Percentiles rank a stretch among this genome's conserved stretches.
These are phyloP conservation scores for Ellobius talpinus DNA, from an alignment of 2,113 vertebrate genomes.

Conservation along the genomic window DNA sequence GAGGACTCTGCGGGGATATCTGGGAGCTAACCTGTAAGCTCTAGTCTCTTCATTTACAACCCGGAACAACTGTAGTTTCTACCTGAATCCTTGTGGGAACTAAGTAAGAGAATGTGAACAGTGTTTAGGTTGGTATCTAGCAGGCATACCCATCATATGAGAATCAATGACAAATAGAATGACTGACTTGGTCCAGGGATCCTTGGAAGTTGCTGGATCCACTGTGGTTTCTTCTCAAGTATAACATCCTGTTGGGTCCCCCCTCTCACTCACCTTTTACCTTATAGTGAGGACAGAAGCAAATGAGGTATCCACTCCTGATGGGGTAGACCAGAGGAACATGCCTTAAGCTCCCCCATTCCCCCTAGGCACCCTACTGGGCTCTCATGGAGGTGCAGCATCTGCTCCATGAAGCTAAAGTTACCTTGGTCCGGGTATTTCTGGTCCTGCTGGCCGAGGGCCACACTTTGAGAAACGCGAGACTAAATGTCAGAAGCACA, in stretches of 20 bases:
- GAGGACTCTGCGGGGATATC: neutral
- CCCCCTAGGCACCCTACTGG: fast-evolving
- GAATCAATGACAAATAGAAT: neutral
- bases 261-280: neutral
- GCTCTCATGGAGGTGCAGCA: neutral
- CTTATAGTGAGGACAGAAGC: neutral
- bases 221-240: neutral
- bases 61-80: neutral
- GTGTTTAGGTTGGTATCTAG: neutral
- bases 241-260: neutral
- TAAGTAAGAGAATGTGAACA: neutral
- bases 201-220: neutral
- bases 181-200: neutral
- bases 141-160: neutral
- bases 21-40: neutral
- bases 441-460: neutral
- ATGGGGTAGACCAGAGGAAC: neutral
- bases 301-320: neutral
- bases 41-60: neutral
- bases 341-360: neutral
- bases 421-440: neutral
- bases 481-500: neutral
- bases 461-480: neutral
- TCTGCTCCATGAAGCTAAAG: no score
- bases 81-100: neutral